Evolutionary conservation across 1,140 invertebrate species (phyloP).

Genomic region (Oreohelix idahoensis): DNA sequence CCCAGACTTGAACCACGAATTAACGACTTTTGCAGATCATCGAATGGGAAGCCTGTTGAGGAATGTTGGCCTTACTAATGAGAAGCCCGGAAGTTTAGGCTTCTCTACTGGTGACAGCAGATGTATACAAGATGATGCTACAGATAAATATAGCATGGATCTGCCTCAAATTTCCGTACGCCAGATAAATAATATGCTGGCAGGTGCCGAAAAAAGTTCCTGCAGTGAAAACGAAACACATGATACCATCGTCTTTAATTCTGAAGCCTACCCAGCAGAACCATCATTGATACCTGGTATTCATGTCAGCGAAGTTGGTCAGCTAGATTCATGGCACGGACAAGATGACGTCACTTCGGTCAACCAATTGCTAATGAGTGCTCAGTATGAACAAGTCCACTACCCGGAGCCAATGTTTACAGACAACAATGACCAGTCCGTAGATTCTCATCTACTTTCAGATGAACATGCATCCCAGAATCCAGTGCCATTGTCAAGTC

Average conservation of each 20-base stretch:
- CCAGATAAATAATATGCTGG: background rate
- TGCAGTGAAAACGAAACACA: background rate
- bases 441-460: background rate
- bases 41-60: background rate
- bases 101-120: background rate
- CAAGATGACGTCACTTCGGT: background rate
- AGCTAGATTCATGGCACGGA: background rate
- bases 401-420: background rate
- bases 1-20: background rate
- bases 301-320: background rate
- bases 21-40: background rate
- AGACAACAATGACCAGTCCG: background rate
- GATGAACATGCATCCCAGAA: background rate
- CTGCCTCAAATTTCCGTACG: background rate
- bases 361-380: background rate
- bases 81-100: background rate
- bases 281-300: background rate
- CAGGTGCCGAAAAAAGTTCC: background rate
- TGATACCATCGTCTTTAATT: background rate
- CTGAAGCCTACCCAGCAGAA: no score
- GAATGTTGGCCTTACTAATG: background rate
- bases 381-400: background rate
- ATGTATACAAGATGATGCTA: background rate
- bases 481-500: background rate
- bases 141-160: background rate